Conservation (phyloP, 1,140 invertebrate genomes). For the Anoplophora glabripennis region DNA sequence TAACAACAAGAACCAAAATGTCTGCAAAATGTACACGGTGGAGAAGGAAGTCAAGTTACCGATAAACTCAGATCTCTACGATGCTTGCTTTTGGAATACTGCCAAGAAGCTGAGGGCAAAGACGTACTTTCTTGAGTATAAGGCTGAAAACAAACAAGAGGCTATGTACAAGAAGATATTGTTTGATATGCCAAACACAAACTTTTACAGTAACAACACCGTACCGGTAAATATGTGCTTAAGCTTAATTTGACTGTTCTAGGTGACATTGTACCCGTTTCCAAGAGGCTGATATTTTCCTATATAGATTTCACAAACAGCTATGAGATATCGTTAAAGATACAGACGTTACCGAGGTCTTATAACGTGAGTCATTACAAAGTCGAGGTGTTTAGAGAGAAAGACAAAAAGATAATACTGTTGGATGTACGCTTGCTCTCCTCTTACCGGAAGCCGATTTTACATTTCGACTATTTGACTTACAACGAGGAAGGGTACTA, state of each 20-base stretch:
- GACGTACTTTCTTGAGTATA: background rate
- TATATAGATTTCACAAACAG: slow-evolving; percentile 23
- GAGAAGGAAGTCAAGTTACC: background rate
- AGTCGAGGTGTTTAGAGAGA: slow-evolving; percentile 30
- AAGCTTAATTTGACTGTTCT: background rate
- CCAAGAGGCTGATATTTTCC: slow-evolving; percentile 14
- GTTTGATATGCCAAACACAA: slow-evolving; percentile 1
- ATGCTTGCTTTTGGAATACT: background rate
- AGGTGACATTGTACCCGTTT: background rate
- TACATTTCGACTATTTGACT: slow-evolving; percentile 27
- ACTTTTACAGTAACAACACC: background rate
- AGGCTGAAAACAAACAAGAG: background rate
- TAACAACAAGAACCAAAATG: slow-evolving; percentile 2
- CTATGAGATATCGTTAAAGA: slow-evolving; percentile 21
- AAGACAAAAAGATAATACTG: slow-evolving; percentile 20
- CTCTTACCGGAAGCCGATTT: background rate
- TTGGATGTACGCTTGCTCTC: slow-evolving; percentile 29
- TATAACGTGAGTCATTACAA: slow-evolving; percentile 32
- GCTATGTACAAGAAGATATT: slow-evolving; percentile 14
- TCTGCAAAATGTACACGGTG: slow-evolving; percentile 9
- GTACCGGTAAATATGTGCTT: background rate
- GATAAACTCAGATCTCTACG: background rate
- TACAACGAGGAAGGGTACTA: slow-evolving; percentile 36
- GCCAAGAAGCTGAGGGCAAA: background rate
- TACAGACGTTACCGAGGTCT: slow-evolving; percentile 23